Evolutionary conservation across 2,888 invertebrate genomes (phyloP), one percentile per base, ranked within the genome.

Genomic region (Blera fallax): DNA sequence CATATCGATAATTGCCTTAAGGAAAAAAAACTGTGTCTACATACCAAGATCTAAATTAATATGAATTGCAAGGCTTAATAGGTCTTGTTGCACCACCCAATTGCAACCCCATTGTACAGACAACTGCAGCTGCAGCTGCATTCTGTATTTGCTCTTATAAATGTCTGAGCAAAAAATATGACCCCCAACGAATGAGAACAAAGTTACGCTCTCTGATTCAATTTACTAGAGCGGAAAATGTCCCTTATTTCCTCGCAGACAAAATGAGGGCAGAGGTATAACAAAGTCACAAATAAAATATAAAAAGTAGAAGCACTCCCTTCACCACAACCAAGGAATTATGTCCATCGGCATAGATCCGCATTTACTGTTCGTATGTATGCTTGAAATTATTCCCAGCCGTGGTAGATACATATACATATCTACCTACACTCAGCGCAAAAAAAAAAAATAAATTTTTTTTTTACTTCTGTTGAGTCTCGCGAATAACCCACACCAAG

Each of bases 151-250:
- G 32, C 56, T 14, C n/a, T 8, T 24, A 40, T 18, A 29, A 40
- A 67, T 32, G 32, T 50, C 18, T 40, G n/a, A n/a, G n/a, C 52
- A 43, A 45, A 62, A 54, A 67, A 29, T 37, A 58, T 81, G 70
- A 81, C 65, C 84, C 40, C 56, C 52, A 29, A 70, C 70, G 64
- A 78, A 65, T 58, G 40, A 45, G 58, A 76, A 90, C 88, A 89
- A 89, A 88, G 90, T 90, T 89, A 91, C 90, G 90, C 88, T 90
- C 87, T 89, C 89, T 91, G 90, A 90, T 91, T 90, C 89, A 89
- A 91, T 90, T 90, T 90, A 90, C 90, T 90, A 90, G 90, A 90
- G 90, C 90, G 89, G 90, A 90, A 90, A 90, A 87, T 78, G 78
- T 77, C 64, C 69, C 64, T 78, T 77, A 78, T 82, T 81, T 82